These are phyloP conservation scores for Petrophora chlorosata DNA, from an alignment of 2,888 invertebrate genomes.

Conservation along the genomic window DNA sequence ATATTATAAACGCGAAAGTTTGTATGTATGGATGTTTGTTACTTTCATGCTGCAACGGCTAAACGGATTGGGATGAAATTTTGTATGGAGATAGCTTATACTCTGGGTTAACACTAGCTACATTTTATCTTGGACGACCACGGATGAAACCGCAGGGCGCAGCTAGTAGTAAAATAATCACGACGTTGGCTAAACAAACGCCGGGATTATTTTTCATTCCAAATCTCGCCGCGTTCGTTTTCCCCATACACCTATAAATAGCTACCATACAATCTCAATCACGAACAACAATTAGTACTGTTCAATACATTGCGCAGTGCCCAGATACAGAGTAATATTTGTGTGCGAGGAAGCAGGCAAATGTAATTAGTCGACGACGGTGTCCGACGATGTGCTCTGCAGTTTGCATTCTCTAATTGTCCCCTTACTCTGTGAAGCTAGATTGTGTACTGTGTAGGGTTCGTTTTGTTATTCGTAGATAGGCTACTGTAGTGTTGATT, in stretches of 20 bases:
- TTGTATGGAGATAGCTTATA: too few species aligned
- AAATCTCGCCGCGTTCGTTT: slow-evolving; percentile 4
- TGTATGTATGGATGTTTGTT: too few species aligned
- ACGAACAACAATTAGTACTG: slow-evolving; percentile 17
- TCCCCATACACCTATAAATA: background rate
- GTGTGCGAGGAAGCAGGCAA: slow-evolving; percentile 45
- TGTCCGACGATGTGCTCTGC: slow-evolving; percentile 32
- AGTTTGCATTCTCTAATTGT: slow-evolving; percentile 52
- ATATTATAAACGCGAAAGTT: too few species aligned
- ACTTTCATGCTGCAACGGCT: too few species aligned
- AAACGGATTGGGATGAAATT: too few species aligned
- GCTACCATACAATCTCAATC: slow-evolving; percentile 16
- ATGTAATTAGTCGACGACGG: slow-evolving; percentile 50
- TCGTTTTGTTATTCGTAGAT: slow-evolving; percentile 19
- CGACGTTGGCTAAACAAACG: too few species aligned
- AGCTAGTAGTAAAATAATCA: too few species aligned
- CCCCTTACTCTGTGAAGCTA: slow-evolving; percentile 39
- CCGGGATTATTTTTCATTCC: too few species aligned
- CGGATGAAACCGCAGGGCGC: too few species aligned
- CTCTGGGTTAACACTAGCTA: too few species aligned
- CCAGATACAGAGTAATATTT: slow-evolving; percentile 44
- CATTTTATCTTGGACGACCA: too few species aligned
- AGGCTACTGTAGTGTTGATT: background rate
- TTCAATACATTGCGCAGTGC: slow-evolving; percentile 10
- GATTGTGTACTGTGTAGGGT: slow-evolving; percentile 25